These are phyloP conservation scores for Lasioglossum morio DNA, from an alignment of 2,888 invertebrate species.

Conservation along the genomic window DNA sequence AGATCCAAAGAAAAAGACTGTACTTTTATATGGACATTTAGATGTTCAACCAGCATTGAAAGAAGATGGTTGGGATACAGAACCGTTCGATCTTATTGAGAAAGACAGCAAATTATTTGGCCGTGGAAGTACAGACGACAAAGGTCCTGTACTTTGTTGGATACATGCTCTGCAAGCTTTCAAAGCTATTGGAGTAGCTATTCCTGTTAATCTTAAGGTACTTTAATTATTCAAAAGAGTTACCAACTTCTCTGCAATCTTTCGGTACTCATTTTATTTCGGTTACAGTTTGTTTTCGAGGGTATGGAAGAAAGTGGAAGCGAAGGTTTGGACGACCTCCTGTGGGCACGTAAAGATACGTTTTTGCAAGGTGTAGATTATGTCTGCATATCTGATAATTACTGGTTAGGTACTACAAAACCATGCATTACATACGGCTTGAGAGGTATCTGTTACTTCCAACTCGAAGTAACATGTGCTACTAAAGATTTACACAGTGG, in stretches of 20 bases:
- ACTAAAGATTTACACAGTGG: conserved; percentile 98
- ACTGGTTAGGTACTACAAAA: conserved; percentile 98
- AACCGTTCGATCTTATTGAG: conserved; percentile 96
- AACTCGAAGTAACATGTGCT: conserved; percentile 94
- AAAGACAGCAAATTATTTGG: conserved; percentile 95
- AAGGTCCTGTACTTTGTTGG: conserved; percentile 98
- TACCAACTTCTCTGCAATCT: neutral
- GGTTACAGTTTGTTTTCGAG: conserved; percentile 93
- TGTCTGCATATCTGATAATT: conserved; percentile 99
- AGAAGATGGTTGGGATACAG: conserved; percentile 98
- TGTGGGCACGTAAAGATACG: conserved; percentile 89
- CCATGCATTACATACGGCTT: conserved; percentile 99
- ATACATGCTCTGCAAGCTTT: conserved; percentile 96
- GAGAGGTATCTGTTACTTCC: conserved; percentile 96
- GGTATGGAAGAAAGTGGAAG: conserved; percentile 99
- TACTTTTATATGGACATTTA: conserved; percentile 98
- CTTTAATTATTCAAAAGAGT: conserved; percentile 16
- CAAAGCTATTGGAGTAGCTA: conserved; percentile 89
- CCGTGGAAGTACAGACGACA: conserved; percentile 97
- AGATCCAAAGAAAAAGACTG: conserved; percentile 95
- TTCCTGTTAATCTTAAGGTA: conserved; percentile 91
- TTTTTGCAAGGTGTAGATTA: conserved; percentile 95
- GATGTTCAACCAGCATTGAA: conserved; percentile 98
- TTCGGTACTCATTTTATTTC: conserved; percentile 32
- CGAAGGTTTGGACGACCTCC: conserved; percentile 95